Evolutionary conservation across 2,888 invertebrate species (phyloP).

Genomic region (Itoplectis maculator): DNA sequence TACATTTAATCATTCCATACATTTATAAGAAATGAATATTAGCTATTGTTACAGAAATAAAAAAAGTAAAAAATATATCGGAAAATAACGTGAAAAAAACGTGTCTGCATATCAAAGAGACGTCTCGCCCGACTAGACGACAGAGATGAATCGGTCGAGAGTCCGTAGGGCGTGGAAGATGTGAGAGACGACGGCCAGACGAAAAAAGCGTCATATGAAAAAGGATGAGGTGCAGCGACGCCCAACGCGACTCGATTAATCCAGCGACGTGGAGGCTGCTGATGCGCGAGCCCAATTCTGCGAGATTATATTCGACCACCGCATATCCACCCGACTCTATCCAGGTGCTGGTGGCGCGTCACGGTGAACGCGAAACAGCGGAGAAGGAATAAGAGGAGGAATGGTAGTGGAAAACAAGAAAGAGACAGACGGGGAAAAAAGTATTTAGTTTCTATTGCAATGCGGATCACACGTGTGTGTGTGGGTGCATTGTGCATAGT

Average conservation of each 20-base stretch:
- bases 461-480: conserved; percentile 2
- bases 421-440: conserved; percentile 35
- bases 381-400: neutral
- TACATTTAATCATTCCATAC: too few species aligned
- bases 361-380: conserved; percentile 20
- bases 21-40: too few species aligned
- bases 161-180: neutral
- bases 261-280: conserved; percentile 27
- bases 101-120: neutral
- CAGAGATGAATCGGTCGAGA: neutral
- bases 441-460: conserved; percentile 55
- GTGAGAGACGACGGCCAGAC: neutral
- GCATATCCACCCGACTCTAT: neutral
- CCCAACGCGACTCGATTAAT: conserved; percentile 45
- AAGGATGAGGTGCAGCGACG: neutral
- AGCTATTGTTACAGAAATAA: too few species aligned
- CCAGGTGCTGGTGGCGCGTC: neutral
- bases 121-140: neutral
- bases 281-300: conserved; percentile 19
- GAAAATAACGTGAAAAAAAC: too few species aligned
- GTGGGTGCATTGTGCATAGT: conserved; percentile 13
- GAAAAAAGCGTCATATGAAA: neutral
- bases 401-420: conserved; percentile 31
- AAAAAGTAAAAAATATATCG: neutral
- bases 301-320: conserved; percentile 53